Conservation (phyloP, 2,113 vertebrate species). For the Sakesphorus luctuosus region DNA sequence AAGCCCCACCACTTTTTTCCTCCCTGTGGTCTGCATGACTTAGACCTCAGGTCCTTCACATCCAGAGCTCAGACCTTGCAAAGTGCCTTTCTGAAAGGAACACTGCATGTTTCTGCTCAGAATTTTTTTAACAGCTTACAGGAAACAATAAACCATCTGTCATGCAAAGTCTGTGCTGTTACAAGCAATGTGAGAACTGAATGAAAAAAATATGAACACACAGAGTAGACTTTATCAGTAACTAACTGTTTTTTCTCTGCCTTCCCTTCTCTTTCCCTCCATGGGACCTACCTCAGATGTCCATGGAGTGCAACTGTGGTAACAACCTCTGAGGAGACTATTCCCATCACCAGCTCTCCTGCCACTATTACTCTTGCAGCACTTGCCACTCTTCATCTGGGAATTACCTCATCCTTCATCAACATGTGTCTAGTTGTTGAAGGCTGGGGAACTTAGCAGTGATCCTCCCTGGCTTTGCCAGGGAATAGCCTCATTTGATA, state of each 20-base stretch:
- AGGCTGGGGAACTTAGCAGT: background rate
- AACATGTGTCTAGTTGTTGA: background rate
- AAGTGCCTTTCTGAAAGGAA: background rate
- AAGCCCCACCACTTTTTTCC: background rate
- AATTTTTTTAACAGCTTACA: background rate
- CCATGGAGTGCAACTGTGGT: background rate
- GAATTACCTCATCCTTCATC: slow-evolving; percentile 17
- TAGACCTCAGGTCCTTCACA: rapidly evolving
- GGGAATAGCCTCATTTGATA: background rate
- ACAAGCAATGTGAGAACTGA: background rate
- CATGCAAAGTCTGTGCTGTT: background rate
- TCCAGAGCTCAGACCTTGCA: background rate
- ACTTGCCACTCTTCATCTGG: background rate
- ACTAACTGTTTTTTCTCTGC: background rate
- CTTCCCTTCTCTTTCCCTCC: background rate
- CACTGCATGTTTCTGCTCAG: background rate
- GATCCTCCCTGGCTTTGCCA: background rate
- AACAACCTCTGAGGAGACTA: background rate
- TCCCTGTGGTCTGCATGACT: rapidly evolving
- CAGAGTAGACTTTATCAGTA: background rate
- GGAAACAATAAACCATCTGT: background rate
- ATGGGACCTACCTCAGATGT: background rate
- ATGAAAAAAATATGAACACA: background rate
- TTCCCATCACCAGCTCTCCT: background rate
- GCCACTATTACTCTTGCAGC: rapidly evolving